Conservation (phyloP, 2,888 invertebrate genomes). For the Frankliniella fusca region DNA sequence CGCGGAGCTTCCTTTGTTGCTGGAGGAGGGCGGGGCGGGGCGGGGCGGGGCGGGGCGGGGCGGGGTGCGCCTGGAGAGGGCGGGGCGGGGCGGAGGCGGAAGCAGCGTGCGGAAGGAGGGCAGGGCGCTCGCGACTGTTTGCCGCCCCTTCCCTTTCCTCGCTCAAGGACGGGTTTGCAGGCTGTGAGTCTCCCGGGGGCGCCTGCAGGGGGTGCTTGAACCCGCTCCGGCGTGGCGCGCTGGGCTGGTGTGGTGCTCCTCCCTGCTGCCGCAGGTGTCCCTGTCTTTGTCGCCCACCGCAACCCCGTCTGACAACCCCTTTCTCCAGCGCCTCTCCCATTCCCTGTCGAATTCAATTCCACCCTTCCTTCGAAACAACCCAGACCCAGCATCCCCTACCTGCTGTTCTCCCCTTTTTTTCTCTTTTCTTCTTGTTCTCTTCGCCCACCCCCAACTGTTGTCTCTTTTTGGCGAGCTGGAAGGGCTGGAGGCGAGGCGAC, state of each 20-base stretch:
- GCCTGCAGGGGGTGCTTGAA: too few species aligned
- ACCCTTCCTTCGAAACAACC: too few species aligned
- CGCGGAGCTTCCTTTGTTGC: neutral
- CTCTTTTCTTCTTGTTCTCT: constrained; percentile 30
- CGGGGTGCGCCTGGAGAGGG: neutral
- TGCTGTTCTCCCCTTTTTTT: constrained; percentile 30
- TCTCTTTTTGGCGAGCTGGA: neutral
- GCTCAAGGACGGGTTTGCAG: too few species aligned
- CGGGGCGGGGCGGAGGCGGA: neutral
- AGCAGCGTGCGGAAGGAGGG: neutral
- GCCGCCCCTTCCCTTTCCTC: too few species aligned
- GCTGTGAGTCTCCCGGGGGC: too few species aligned
- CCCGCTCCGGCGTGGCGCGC: too few species aligned
- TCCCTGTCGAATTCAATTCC: neutral
- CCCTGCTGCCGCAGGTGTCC: too few species aligned
- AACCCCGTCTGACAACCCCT: too few species aligned
- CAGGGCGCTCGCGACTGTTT: neutral
- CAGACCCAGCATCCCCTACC: too few species aligned
- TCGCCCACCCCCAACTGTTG: neutral
- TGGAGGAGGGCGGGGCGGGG: neutral
- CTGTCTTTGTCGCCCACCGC: too few species aligned
- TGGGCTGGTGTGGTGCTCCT: too few species aligned
- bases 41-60: neutral
- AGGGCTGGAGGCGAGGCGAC: neutral
- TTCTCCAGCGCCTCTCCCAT: too few species aligned